Evolutionary conservation across 1,140 invertebrate genomes (phyloP), one percentile per base, ranked within the genome.

Genomic region (Drosophila melanogaster): DNA sequence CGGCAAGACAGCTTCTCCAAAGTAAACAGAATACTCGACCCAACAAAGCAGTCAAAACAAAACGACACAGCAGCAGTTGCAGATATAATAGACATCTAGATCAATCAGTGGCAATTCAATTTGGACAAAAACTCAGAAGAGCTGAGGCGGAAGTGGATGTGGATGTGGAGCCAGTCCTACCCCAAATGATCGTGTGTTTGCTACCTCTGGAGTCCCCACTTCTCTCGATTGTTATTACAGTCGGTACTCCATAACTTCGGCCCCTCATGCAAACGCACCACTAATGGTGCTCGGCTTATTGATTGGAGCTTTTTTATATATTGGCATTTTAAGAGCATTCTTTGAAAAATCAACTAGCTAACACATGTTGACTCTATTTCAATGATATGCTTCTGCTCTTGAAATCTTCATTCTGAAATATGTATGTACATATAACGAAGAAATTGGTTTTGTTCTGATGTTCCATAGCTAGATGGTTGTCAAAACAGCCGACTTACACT

Each of bases 51-150:
- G 19, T 17, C 26, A 22, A 35, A 65, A 41, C 37, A 41, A 40
- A 26, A 38, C 8, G 19, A 44, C n/a, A 30, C 30, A 30, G 30
- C 8, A 10, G 30, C 30, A 30, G 30, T 30, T 30, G 30, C 30
- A 30, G 7, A 30, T 30, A 30, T 30, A 30, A 30, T 30, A 7
- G 30, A 61, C 43, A 65, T 65, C 43, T 64, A 66, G 62, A 62
- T 49, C 58, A 64, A 66, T 62, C 57, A 47, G 62, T 50, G 43
- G 57, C 62, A 17, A 66, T 62, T 62, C 62, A 66, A 41, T 44
- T 47, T 33, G 33, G 15, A 33, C 40, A 41, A 15, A 8, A 41
- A 41, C n/a, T 15, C 38, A 3, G 15, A 41, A 14, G n/a, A 40
- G 30, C 26, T 19, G 41, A 12, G 3, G 15, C 30, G 30, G 19